A percentile compares a stretch with the other conserved stretches of the same genome.
Conservation (phyloP, 2,113 vertebrate species). For the Prunella fulvescens region DNA sequence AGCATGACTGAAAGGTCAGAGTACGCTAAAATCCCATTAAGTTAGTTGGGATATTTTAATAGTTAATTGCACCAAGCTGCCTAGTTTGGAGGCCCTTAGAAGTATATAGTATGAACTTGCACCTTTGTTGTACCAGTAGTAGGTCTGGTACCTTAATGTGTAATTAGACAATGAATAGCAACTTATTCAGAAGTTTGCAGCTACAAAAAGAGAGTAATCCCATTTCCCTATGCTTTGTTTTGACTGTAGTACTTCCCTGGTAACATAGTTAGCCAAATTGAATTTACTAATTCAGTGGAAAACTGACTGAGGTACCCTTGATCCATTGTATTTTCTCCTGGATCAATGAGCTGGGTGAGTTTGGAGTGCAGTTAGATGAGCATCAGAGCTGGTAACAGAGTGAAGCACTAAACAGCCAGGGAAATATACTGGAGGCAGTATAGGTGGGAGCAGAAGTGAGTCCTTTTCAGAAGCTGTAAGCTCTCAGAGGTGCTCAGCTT, state of each 20-base stretch:
- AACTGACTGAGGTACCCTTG: background rate
- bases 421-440: background rate
- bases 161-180: background rate
- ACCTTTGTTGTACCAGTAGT: background rate
- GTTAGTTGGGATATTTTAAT: background rate
- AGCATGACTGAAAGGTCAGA: background rate
- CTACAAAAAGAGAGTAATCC: background rate
- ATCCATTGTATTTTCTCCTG: background rate
- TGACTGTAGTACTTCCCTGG: background rate
- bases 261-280: background rate
- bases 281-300: background rate
- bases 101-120: background rate
- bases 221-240: background rate
- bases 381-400: background rate
- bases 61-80: background rate
- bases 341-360: background rate
- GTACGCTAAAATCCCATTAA: background rate
- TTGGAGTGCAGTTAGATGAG: background rate
- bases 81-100: background rate
- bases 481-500: background rate
- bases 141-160: background rate
- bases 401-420: background rate
- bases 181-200: background rate
- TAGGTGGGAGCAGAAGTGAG: background rate
- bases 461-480: background rate